Percentiles rank a stretch among this genome's conserved stretches.
Conservation (phyloP, 2,113 vertebrate species). For the Anser cygnoides region DNA sequence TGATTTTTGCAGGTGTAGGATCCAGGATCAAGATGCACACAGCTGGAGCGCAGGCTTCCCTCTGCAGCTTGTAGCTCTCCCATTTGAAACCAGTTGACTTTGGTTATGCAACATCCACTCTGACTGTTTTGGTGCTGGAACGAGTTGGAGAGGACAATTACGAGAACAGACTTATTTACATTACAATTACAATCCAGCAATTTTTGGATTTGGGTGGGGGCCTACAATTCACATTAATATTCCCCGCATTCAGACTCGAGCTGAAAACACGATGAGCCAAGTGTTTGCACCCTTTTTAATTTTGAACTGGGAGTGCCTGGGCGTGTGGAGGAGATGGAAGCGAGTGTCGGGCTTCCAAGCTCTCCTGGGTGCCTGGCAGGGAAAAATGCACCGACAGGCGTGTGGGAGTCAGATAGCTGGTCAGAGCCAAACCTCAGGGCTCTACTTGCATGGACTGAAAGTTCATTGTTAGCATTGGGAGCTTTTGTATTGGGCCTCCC, state of each 20-base stretch:
- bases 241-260: constrained; percentile 14
- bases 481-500: neutral
- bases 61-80: neutral
- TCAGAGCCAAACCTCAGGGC: neutral
- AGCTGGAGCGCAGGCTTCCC: neutral
- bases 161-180: constrained; percentile 43
- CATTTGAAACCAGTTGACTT: constrained; percentile 12
- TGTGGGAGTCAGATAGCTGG: neutral
- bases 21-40: neutral
- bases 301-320: constrained; percentile 54
- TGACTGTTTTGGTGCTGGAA: constrained; percentile 50
- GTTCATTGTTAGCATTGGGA: neutral
- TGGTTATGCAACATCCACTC: neutral
- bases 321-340: constrained; percentile 32
- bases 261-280: constrained; percentile 45
- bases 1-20: neutral
- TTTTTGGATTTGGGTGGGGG: constrained; percentile 60
- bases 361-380: neutral
- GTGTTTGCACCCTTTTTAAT: constrained; percentile 45
- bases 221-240: neutral
- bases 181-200: constrained; percentile 53
- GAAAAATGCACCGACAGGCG: neutral
- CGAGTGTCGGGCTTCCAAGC: neutral
- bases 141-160: constrained; percentile 47
- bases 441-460: neutral